Percentiles rank a stretch among this genome's conserved stretches.
Conservation (phyloP, 1,140 invertebrate species). For the Pseudachorutes palmiensis region DNA sequence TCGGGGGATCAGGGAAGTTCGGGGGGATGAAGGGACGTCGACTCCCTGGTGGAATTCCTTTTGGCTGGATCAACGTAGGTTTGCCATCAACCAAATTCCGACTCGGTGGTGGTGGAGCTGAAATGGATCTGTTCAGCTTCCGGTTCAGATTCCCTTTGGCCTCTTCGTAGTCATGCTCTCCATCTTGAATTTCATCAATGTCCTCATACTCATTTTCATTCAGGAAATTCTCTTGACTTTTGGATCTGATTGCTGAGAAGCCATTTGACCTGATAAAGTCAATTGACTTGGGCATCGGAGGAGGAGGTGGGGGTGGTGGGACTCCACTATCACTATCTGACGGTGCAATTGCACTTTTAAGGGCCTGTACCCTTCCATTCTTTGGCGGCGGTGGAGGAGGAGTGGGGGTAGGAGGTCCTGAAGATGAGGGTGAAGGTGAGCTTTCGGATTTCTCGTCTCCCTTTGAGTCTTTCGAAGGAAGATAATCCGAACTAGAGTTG, state of each 20-base stretch:
- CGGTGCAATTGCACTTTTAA: no score
- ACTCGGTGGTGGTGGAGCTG: conserved; percentile 26
- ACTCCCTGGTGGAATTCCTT: conserved; percentile 49
- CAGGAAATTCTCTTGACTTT: conserved; percentile 8
- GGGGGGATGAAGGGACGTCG: conserved; percentile 36
- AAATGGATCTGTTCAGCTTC: conserved; percentile 21
- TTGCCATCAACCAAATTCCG: background rate
- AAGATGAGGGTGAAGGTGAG: no score
- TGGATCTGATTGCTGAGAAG: background rate
- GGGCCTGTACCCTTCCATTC: conserved; percentile 4
- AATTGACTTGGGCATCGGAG: background rate
- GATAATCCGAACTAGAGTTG: conserved; percentile 13
- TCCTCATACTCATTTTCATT: background rate
- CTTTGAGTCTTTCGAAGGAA: background rate
- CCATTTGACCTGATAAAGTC: background rate
- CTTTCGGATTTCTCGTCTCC: background rate
- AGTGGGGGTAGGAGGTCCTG: conserved; percentile 22
- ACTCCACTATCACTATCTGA: no score
- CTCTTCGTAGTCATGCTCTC: conserved; percentile 39
- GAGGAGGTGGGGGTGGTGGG: background rate
- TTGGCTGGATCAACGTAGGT: conserved; percentile 47
- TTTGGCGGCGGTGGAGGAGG: conserved; percentile 33
- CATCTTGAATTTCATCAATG: background rate
- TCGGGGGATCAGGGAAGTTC: conserved; percentile 45
- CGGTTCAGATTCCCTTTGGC: conserved; percentile 19